Conservation (phyloP, 2,113 vertebrate genomes). For the Anthoscopus minutus region DNA sequence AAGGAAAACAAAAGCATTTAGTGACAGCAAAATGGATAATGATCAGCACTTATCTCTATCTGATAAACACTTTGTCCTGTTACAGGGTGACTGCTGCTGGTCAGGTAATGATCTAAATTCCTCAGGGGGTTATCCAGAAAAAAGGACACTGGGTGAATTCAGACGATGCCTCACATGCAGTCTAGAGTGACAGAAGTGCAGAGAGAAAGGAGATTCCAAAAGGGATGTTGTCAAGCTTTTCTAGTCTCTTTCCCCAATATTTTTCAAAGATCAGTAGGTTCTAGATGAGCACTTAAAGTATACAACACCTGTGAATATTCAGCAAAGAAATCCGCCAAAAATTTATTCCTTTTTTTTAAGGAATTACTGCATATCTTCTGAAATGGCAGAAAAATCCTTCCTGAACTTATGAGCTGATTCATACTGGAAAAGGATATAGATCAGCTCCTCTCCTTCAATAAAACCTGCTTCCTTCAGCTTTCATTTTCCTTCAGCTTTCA, state of each 20-base stretch:
- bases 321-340: background rate
- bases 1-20: background rate
- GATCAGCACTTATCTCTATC: no score
- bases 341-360: background rate
- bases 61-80: background rate
- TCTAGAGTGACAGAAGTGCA: background rate
- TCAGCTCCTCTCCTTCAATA: background rate
- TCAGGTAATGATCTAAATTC: background rate
- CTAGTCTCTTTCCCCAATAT: background rate
- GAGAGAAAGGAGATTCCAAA: background rate
- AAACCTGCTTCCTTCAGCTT: background rate
- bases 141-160: background rate
- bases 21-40: background rate
- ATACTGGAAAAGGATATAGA: background rate
- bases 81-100: background rate
- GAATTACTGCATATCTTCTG: background rate
- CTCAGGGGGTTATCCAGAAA: background rate
- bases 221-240: background rate
- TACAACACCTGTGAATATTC: background rate
- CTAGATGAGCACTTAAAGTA: background rate
- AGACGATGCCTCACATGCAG: background rate
- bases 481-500: background rate
- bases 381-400: background rate
- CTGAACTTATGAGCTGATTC: background rate
- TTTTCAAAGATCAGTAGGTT: background rate